Base-by-base conservation (phyloP, 1,140 invertebrate species). In the Schlechtendalia chinensis region DNA sequence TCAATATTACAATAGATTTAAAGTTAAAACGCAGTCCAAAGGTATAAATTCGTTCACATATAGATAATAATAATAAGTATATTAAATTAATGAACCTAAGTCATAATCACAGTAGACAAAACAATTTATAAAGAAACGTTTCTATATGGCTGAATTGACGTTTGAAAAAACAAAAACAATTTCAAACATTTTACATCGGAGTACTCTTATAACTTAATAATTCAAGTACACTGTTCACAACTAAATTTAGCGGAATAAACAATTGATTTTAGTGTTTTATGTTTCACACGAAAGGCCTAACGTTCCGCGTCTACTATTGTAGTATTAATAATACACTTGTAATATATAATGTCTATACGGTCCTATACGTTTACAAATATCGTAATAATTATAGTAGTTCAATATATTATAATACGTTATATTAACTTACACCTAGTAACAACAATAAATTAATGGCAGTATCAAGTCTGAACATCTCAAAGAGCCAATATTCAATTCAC, bases 31-130 rank as follows among this genome's bases (percentile, higher is more conserved):
- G 58, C 75, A 79, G 75, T 79, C 75, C 74, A 63, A 63, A 79
- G 75, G 56, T 79, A 63, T 79, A 79, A 75, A 79, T 79, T 79
- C 75, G 75, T 79, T 63, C 75, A 79, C 56, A 79, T 77, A 50
- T 61, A 79, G 39, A 79, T 47, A 61, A 61, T 59, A 45, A 47
- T 77, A 77, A 77, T 75, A 72, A 56, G 45, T 67, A 19, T 63
- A 79, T 56, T 63, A 58, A 59, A 77, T 39, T 59, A 59, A 59
- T 17, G 53, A 72, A 19, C 50, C 69, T 72, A 72, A 27, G 47
- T 72, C 50, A 54, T 72, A 72, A 72, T 72, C 69, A 72, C 69
- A 72, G 69, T 72, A 54, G 47, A 54, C 53, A 45, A 53, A 72
- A 72, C 69, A 72, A 72, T 72, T 69, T 59, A 24, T 19, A 77